Percentiles rank a stretch among this genome's conserved stretches.
Conservation (phyloP, 2,888 invertebrate genomes). For the Nymphalis c-album region DNA sequence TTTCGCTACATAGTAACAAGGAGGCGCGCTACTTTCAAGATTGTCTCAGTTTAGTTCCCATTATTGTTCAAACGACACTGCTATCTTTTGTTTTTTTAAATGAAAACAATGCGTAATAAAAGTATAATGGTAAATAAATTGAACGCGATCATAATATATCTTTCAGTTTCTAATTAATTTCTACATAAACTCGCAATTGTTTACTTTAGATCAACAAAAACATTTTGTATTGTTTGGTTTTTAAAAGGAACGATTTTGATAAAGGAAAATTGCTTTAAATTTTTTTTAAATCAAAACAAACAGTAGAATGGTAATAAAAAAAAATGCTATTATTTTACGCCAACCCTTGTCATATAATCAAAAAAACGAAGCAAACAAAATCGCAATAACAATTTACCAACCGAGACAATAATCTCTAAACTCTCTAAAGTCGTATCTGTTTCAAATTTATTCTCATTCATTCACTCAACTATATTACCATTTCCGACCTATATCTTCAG, state of each 20-base stretch:
- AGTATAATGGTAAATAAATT: constrained; percentile 22
- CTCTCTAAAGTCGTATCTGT: not conserved
- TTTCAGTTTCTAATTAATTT: not conserved
- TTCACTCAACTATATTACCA: constrained; percentile 1
- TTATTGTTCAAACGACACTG: constrained; percentile 34
- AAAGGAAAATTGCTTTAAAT: too few relatives aligned
- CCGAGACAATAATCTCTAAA: not conserved
- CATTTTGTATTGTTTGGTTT: too few relatives aligned
- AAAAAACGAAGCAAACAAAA: too few relatives aligned
- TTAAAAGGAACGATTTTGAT: too few relatives aligned
- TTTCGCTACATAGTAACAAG: constrained; percentile 38
- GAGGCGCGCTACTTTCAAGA: constrained; percentile 36
- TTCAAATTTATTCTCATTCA: constrained; percentile 10
- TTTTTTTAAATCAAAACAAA: too few relatives aligned
- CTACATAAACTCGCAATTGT: not conserved
- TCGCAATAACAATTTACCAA: not conserved
- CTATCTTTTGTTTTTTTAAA: constrained; percentile 19
- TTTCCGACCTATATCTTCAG: constrained; percentile 23
- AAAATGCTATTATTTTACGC: too few relatives aligned
- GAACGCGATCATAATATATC: not conserved
- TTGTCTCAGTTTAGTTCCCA: constrained; percentile 37
- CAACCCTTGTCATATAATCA: too few relatives aligned
- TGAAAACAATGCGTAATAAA: constrained; percentile 30
- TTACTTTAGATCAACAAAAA: too few relatives aligned
- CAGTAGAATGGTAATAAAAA: too few relatives aligned